Base-by-base conservation (phyloP, 1,140 invertebrate genomes). In the Procambarus virginalis region DNA sequence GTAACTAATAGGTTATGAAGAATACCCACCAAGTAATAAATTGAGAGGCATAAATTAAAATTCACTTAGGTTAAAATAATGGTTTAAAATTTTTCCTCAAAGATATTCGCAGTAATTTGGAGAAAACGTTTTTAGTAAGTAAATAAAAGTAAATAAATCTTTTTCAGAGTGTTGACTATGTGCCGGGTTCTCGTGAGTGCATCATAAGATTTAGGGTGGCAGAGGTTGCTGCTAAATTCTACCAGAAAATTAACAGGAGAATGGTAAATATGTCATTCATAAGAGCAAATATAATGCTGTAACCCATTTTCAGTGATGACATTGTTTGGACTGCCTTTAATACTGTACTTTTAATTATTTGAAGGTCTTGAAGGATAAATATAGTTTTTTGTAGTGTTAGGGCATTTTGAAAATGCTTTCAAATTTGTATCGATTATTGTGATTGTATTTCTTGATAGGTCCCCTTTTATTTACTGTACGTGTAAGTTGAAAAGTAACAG, bases 201-300 rank as follows among this genome's bases (percentile, higher is more conserved):
- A 51, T 89, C 12, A 64, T 89, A 34, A 84, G 48, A 34, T 89
- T 89, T 48, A 55, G 60, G 9, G 58, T 78, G 22, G 73, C 88
- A 22, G 88, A 89, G 64, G 76, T 83, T 20, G 88, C 88, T 84
- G 81, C 88, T 14, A 89, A 84, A 76, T 89, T 89, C 45, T 84
- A 83, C 49, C 88, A 84, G 58, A 89, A 89, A 70, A 89, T 89
- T 17, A 84, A 89, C 46, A 58, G 81, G 46, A 58, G 88, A 68
- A 89, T 89, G 88, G 88, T 89, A 51, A 89, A 89, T 58, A 89
- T 89, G 88, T 89, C 88, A 45, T 77, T 89, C 70, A 89, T 89
- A 48, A 84, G 75, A 68, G 88, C 88, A n/a, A 89, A 55, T 17
- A 84, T 84, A 46, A 70, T 88, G 4, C 51, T 68, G 46, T 88